Base-by-base conservation (phyloP, 2,888 invertebrate genomes). In the Mycogona germanica region DNA sequence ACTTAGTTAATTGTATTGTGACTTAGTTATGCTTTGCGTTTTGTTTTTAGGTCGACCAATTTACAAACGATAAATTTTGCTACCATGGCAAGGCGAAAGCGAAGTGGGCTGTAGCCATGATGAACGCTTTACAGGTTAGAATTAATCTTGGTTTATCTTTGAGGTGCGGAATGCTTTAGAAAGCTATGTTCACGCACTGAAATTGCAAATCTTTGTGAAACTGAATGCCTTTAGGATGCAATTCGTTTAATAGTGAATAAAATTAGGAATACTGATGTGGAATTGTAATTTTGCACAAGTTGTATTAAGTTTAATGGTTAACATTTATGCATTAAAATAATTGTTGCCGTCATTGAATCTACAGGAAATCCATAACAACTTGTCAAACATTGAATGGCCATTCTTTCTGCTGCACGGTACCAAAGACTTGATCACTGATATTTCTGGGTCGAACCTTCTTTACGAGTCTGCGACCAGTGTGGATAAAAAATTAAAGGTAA, bases 81-180 rank as follows among this genome's bases (percentile, higher is more conserved):
- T 68, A 64, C 58, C 67, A 67, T 58, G 66, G 66, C 32, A 64
- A 65, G 3, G 55, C 68, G 6, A 70, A 68, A 59, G 66, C 67
- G 40, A 66, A 68, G 53, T 69, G 66, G 64, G 67, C 64, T 17
- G 59, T 63, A 2, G 62, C 63, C 29, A 57, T 67, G 42, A 51
- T 68, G 25, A 56, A 63, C 38, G 62, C 65, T 2, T 51, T 61
- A 6, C 51, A 61, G 54, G 61, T 62, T 53, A 56, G 26, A 7
- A 5, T 17, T 3, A 5, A 21, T 38, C n/a, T n/a, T n/a, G n/a
- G n/a, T n/a, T n/a, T n/a, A n/a, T n/a, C n/a, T n/a, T n/a, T n/a
- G n/a, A n/a, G n/a, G n/a, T n/a, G n/a, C n/a, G n/a, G n/a, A n/a
- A n/a, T n/a, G n/a, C n/a, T n/a, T n/a, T n/a, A n/a, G n/a, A n/a